Conservation (phyloP, 2,888 invertebrate species). For the Sphaerophoria rueppellii region DNA sequence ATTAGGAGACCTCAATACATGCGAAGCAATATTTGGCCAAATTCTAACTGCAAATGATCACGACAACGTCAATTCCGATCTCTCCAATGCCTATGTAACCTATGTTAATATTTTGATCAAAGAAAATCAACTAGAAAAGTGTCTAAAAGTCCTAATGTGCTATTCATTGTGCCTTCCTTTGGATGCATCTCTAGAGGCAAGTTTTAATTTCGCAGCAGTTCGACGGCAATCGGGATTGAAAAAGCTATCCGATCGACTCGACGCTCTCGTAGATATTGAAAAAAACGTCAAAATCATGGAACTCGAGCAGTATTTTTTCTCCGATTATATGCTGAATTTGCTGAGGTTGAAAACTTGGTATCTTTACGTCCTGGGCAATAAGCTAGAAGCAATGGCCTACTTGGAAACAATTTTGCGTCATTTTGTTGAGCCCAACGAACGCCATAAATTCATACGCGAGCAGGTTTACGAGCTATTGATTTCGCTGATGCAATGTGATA, state of each 20-base stretch:
- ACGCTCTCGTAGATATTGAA: slow-evolving; percentile 75
- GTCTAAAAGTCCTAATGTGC: slow-evolving; percentile 76
- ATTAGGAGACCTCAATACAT: slow-evolving; percentile 82
- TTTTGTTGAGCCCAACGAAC: slow-evolving; percentile 74
- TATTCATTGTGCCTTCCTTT: slow-evolving; percentile 73
- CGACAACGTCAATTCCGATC: slow-evolving; percentile 74
- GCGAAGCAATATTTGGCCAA: slow-evolving; percentile 83
- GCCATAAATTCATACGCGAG: slow-evolving; percentile 80
- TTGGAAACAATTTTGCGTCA: slow-evolving; percentile 75
- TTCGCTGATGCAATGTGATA: slow-evolving; percentile 75
- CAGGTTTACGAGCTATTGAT: slow-evolving; percentile 82
- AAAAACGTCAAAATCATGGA: slow-evolving; percentile 76
- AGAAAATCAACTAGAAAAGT: slow-evolving; percentile 71
- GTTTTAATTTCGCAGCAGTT: slow-evolving; percentile 70
- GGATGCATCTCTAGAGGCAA: slow-evolving; percentile 18
- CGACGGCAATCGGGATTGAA: slow-evolving; percentile 75
- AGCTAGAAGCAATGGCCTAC: slow-evolving; percentile 75
- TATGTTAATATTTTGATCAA: slow-evolving; percentile 78
- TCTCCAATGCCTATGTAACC: slow-evolving; percentile 76
- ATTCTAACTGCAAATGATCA: slow-evolving; percentile 78
- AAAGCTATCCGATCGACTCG: slow-evolving; percentile 74
- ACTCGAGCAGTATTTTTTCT: slow-evolving; percentile 78
- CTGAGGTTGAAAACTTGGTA: slow-evolving; percentile 77
- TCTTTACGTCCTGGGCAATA: slow-evolving; percentile 75
- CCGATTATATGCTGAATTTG: slow-evolving; percentile 77